Evolutionary conservation across 2,113 vertebrate genomes (phyloP), one percentile per base, ranked within the genome.

Genomic region (Mola mola): DNA sequence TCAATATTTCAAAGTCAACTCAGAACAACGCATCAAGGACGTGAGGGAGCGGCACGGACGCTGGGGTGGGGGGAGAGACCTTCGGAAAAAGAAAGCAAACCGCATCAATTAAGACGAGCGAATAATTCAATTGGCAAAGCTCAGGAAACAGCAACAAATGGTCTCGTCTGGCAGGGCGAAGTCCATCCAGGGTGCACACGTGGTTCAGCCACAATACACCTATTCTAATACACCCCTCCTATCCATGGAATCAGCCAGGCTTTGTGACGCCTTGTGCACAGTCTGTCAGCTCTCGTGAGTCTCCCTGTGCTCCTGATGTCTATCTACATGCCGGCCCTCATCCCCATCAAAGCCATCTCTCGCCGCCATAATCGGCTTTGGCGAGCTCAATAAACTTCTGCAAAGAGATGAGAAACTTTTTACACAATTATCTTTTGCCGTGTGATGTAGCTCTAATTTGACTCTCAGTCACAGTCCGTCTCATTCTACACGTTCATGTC

Each of bases 1-100:
- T 86, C 66, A 86, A 81, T 84, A 83, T 78, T 84, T 84, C 74
- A 82, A 78, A 78, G 83, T 79, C 64, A 72, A 75, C 50, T 70
- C 68, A 29, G 75, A 79, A 70, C 49, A 64, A 56, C 40, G 17
- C 53, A 65, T 61, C 62, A 78, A 75, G 75, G 68, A 67, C 75
- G 46, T 31, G 46, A 48, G 52, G 58, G 72, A 77, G 65, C 31
- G 58, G 48, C 22, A 36, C 53, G 66, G 69, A 78, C 82, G 75
- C 61, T 70, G 42, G 68, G 46, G 40, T 0, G 38, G 11, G 33
- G 29, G 69, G n/a, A 72, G 78, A 79, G 77, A 82, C 81, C 72
- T 83, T 83, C 44, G 57, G 52, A 38, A 75, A 42, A 33, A 64
- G 31, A 57, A 37, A 71, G 36, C 68, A 78, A 78, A 84, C 77